These are phyloP conservation scores for Charaxes varanes DNA, from an alignment of 1,140 invertebrate genomes.

Conservation along the genomic window DNA sequence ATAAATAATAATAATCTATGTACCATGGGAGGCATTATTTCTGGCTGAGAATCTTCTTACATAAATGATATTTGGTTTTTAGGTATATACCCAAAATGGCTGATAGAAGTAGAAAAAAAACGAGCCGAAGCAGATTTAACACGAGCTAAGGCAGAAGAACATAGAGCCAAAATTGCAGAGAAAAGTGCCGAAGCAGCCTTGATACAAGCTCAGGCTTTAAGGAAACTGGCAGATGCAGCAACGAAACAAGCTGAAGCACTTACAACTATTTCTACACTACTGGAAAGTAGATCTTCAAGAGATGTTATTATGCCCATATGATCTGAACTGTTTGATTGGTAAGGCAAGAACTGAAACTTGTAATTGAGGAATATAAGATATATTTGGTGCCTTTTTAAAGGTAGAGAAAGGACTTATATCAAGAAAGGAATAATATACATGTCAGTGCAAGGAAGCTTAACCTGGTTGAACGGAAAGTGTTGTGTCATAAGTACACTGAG, in stretches of 20 bases:
- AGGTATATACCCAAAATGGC: slow-evolving; percentile 52
- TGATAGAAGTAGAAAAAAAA: slow-evolving; percentile 50
- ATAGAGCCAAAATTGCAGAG: slow-evolving; percentile 25
- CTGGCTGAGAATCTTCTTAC: no score
- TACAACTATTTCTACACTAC: slow-evolving; percentile 30
- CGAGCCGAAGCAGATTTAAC: slow-evolving; percentile 43
- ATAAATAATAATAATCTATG: no score
- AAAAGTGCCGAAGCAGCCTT: slow-evolving; percentile 39
- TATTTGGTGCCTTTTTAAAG: no score
- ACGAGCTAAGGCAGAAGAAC: slow-evolving; percentile 43
- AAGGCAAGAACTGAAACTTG: neutral
- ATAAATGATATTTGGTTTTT: slow-evolving; percentile 7
- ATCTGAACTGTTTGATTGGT: slow-evolving; percentile 6
- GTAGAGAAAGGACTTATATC: no score
- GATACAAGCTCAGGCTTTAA: slow-evolving; percentile 38
- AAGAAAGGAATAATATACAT: no score
- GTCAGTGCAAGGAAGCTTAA: no score
- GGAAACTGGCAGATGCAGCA: slow-evolving; percentile 36
- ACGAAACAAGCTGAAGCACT: slow-evolving; percentile 36
- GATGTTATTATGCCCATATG: slow-evolving; percentile 21
- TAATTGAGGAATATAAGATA: no score
- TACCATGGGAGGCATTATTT: no score
- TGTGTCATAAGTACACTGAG: no score
- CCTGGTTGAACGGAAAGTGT: no score
- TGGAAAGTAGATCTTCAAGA: slow-evolving; percentile 25